Conservation (phyloP, 1,140 invertebrate species). For the Lepidurus apus region DNA sequence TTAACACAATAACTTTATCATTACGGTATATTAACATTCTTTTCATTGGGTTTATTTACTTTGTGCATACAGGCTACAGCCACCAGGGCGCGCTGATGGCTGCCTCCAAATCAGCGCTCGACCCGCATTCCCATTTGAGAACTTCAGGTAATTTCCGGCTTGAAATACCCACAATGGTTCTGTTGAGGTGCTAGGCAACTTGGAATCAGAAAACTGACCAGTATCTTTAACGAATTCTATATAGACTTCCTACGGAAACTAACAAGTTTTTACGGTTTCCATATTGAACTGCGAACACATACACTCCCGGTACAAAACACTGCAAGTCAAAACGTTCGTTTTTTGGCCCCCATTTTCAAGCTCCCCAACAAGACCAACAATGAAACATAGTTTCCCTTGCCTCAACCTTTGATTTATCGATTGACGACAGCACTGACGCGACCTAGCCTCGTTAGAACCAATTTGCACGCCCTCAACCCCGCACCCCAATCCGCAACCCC, state of each 20-base stretch:
- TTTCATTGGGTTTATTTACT: neutral
- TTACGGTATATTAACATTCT: too few relatives aligned
- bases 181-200: neutral
- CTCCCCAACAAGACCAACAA: neutral
- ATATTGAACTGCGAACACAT: neutral
- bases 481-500: constrained; percentile 8
- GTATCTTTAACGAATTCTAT: neutral
- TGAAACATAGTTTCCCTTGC: neutral
- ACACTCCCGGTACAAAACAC: neutral
- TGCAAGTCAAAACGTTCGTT: neutral
- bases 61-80: neutral
- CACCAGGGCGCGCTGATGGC: neutral
- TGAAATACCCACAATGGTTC: neutral
- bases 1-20: too few relatives aligned
- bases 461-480: constrained; percentile 12
- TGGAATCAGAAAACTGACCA: neutral
- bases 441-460: constrained; percentile 8
- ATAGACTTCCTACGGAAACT: neutral
- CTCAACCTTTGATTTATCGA: constrained; percentile 11
- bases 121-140: constrained; percentile 11
- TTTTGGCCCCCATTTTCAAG: neutral
- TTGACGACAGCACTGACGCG: constrained; percentile 9
- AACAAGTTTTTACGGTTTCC: constrained; percentile 9
- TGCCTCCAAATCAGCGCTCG: neutral
- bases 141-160: neutral